A percentile compares a stretch with the other conserved stretches of the same genome.
phyloP scores from a whole-genome alignment of 2,113 vertebrate species.

The Psophia crepitans region DNA sequence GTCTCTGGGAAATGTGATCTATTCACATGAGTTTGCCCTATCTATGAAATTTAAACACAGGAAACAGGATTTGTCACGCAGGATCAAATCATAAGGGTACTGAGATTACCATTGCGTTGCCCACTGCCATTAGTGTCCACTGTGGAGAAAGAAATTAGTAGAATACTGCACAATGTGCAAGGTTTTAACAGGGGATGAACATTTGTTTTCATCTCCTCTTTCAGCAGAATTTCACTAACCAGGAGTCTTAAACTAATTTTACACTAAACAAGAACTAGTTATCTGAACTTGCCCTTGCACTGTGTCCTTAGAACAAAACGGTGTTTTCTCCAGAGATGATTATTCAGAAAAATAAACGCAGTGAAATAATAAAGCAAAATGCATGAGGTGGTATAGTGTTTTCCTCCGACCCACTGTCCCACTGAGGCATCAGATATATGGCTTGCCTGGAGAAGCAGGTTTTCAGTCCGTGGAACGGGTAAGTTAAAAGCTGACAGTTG shows the following conservation, averaged over 20 bases:
- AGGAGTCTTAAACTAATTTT: not conserved
- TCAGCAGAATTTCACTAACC: not conserved
- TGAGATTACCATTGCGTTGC: not conserved
- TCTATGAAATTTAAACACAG: not conserved
- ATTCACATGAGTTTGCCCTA: not conserved
- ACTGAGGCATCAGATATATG: not conserved
- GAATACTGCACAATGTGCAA: not conserved
- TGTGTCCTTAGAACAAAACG: not conserved
- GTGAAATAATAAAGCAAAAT: not conserved
- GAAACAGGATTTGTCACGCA: not conserved
- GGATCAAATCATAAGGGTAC: not conserved
- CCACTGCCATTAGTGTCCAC: not conserved
- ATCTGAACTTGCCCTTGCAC: not conserved
- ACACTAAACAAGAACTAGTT: not conserved
- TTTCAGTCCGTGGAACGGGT: not conserved
- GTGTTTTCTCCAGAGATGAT: not conserved
- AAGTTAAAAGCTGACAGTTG: not conserved
- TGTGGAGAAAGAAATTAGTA: not conserved
- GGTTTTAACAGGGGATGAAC: not conserved
- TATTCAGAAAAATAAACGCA: not conserved
- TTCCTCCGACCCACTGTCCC: not conserved
- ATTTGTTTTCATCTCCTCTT: not conserved
- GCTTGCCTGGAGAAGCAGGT: not conserved
- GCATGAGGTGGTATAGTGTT: not conserved
- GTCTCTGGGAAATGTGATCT: not conserved